Evolutionary conservation across 2,113 vertebrate genomes (phyloP), one percentile per base, ranked within the genome.

Genomic region (Pangasianodon gigas): DNA sequence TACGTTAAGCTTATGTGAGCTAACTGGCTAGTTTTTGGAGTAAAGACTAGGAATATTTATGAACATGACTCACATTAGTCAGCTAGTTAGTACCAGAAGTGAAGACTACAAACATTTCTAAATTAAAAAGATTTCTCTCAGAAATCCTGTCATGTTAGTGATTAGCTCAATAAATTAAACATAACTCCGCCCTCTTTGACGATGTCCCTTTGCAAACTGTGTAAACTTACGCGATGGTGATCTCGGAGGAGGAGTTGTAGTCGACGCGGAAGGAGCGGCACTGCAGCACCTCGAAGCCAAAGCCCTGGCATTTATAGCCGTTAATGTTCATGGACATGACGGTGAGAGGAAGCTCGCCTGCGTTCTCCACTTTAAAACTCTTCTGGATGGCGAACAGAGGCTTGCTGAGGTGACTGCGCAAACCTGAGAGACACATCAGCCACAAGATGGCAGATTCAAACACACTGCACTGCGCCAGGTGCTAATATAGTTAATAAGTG

Each of bases 291-390:
- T 99, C 97, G 29, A 99, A 99, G 69, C 98, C 98, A 74, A 98
- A 99, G 21, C 98, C 98, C 93, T 99, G 98, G 93, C 98, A 99
- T 90, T 96, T 96, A 92, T 99, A 99, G 3, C 98, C 98, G 92
- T 96, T 99, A 91, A 99, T 98, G 92, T 97, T 99, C 97, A 99
- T 97, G 4, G 97, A 98, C n/a, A 97, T 96, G 93, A 99, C 95
- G 0, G 97, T 99, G 93, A 99, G 92, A 37, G 97, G 98, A 93
- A 99, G 96, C 93, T 98, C 97, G 14, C 98, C 98, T 0, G 98
- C 96, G 81, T 99, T 99, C 94, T 99, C 98, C 90, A 99, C 98
- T 94, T 98, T 98, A 94, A 99, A 99, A 93, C 95, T 98, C 95
- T 98, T 99, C 94, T 97, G 94, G 96, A 97, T 94, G 95, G 98